Base-by-base conservation (phyloP, 2,113 vertebrate species). In the Heterotis niloticus region DNA sequence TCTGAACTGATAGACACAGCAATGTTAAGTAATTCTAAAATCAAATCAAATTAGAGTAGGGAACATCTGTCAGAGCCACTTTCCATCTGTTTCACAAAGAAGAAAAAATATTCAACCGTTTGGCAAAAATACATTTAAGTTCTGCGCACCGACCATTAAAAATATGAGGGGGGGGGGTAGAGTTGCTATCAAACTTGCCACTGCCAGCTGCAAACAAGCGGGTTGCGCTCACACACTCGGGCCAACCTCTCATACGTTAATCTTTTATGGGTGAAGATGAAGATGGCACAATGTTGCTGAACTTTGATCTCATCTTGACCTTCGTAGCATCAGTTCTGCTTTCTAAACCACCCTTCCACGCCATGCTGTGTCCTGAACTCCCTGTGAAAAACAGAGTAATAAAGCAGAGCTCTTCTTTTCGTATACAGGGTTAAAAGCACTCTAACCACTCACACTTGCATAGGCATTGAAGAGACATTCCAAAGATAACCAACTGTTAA, bases 391-490 rank as follows among this genome's bases (percentile, higher is more conserved):
- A 74, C 23, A 74, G 57, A 74, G 71, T 26, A 74, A 26, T 57
- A 16, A 14, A 10, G 57, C 20, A 1, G 57, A 74, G n/a, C 23
- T 26, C 7, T 59, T 57, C 28, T 54, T 18, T 24, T 59, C 9
- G 4, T 74, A 26, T 9, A 28, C 12, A 17, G 70, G 51, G 16
- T 74, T 74, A 57, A 59, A 74, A 54, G 71, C 16, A 74, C 71
- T 28, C 26, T 26, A 57, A 74, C 74, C 29, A 57, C 28, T 62
- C 17, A 75, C 26, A 75, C 28, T 34, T 75, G 16, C 14, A 75
- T 75, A 18, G 73, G 60, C 60, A 29, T 26, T n/a, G 60, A 75
- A 17, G 17, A 75, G 54, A 73, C 71, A 73, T 73, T 57, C 13
- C 14, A 57, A 74, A 74, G 28, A 74, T 26, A 74, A 65, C 17